phyloP scores from a whole-genome alignment of 1,140 invertebrate genomes.

The Ectropis grisescens region DNA sequence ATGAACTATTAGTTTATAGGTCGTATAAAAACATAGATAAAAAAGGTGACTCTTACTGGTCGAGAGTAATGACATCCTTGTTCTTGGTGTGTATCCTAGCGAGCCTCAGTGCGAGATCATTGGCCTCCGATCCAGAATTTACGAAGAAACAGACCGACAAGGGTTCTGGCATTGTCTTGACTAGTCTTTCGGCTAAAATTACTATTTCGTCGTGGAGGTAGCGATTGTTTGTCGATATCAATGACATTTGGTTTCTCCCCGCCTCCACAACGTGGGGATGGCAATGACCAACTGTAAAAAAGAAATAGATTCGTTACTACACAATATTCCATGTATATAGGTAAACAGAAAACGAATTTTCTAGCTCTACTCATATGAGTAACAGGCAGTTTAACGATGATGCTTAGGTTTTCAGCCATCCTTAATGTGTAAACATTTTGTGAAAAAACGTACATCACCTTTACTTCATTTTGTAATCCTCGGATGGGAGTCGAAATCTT shows the following conservation, averaged over 20 bases:
- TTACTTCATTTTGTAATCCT: too few species aligned
- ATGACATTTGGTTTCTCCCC: constrained; percentile 88
- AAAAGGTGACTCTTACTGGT: constrained; percentile 99
- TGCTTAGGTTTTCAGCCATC: too few species aligned
- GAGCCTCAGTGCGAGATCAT: constrained; percentile 95
- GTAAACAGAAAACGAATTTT: too few species aligned
- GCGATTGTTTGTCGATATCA: constrained; percentile 93
- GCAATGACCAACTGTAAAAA: constrained; percentile 91
- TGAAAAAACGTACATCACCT: too few species aligned
- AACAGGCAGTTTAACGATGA: too few species aligned
- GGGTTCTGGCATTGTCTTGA: constrained; percentile 83
- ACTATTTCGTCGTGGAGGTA: constrained; percentile 97
- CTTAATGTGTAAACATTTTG: too few species aligned
- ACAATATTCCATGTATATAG: too few species aligned
- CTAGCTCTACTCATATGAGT: too few species aligned
- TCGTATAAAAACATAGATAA: too few species aligned
- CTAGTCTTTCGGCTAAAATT: constrained; percentile 88
- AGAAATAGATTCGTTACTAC: too few species aligned
- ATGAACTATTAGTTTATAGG: too few species aligned
- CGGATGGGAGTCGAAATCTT: too few species aligned
- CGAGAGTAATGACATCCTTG: constrained; percentile 91
- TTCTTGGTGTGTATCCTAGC: constrained; percentile 90
- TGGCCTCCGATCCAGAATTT: constrained; percentile 99
- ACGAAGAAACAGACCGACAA: constrained; percentile 97
- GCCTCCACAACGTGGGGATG: constrained; percentile 94